Evolutionary conservation across 1,140 invertebrate species (phyloP), one percentile per base, ranked within the genome.

Genomic region (Lasaia peninsularis): DNA sequence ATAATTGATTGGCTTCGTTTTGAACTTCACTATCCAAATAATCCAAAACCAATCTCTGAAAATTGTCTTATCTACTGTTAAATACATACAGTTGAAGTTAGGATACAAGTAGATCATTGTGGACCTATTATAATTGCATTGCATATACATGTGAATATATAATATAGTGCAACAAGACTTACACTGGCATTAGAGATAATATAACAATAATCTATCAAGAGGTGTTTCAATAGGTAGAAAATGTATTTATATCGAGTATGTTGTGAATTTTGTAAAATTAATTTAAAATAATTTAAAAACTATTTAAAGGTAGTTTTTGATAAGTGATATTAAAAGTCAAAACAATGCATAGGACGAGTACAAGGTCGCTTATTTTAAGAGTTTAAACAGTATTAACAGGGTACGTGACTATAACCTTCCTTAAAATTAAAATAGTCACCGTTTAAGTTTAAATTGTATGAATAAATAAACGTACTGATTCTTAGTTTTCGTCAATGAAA

Each of bases 291-390:
- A 52, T 78, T 69, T 79, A 85, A 68, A 77, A 69, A 40, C 35
- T 40, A 40, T 85, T 81, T 69, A 67, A 71, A n/a, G n/a, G 82
- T 86, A 86, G 85, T 85, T 86, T 86, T 88, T 86, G 80, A 85
- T 88, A 86, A 86, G 79, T 86, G 77, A 78, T 79, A 78, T 80
- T 80, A 65, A 83, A 75, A 73, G 59, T 69, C 73, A 72, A 70
- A 57, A 54, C 54, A 59, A 52, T 60, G 59, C 20, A 77, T 72
- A 75, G 78, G 78, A 79, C 80, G 81, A 76, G 83, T 82, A 85
- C 73, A 40, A 37, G 16, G 21, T 14, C 21, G n/a, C 2, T 31
- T 12, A 20, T 16, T 44, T 10, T 2, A 20, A 44, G 9, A 8
- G 4, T 18, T 10, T 54, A 48, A 32, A 9, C 50, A 24, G 60